These are phyloP conservation scores for Eucriotettix oculatus DNA, from an alignment of 2,888 invertebrate genomes.

Conservation along the genomic window DNA sequence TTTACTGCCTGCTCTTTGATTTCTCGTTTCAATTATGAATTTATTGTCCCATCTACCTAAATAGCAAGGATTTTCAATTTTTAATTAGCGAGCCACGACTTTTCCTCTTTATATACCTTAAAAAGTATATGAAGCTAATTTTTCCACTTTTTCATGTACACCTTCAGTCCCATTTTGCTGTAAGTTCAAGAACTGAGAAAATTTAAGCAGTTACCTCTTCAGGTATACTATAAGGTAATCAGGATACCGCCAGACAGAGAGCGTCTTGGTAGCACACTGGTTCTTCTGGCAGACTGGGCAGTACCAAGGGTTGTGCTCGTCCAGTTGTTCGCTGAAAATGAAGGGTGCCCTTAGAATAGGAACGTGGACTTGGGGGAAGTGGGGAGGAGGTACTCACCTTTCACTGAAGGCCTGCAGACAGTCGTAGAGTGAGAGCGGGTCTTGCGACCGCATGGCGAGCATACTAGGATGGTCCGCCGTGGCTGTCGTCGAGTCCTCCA, in stretches of 20 bases:
- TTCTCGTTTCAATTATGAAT: no score
- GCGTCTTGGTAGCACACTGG: conserved; percentile 44
- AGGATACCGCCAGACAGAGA: conserved; percentile 44
- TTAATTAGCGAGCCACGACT: no score
- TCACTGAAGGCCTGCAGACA: conserved; percentile 45
- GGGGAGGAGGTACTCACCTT: conserved; percentile 21
- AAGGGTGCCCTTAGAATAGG: no score
- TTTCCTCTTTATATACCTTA: no score
- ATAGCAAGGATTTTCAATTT: no score
- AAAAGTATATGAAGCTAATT: no score
- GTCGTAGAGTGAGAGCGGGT: conserved; percentile 38
- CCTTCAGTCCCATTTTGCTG: no score
- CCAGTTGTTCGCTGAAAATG: conserved; percentile 36
- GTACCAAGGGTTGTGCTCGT: conserved; percentile 48
- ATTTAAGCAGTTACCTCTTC: conserved; percentile 26
- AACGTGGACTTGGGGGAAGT: no score
- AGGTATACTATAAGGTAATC: conserved; percentile 45
- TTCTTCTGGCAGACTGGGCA: conserved; percentile 42
- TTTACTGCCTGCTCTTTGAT: no score
- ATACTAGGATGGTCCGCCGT: conserved; percentile 30
- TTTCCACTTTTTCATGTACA: no score
- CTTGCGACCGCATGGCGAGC: conserved; percentile 28
- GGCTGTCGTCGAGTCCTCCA: conserved; percentile 22
- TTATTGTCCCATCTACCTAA: no score
- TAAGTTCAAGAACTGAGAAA: no score